These are phyloP conservation scores for Dynastes grantii DNA, from an alignment of 2,888 invertebrate species.

Conservation along the genomic window DNA sequence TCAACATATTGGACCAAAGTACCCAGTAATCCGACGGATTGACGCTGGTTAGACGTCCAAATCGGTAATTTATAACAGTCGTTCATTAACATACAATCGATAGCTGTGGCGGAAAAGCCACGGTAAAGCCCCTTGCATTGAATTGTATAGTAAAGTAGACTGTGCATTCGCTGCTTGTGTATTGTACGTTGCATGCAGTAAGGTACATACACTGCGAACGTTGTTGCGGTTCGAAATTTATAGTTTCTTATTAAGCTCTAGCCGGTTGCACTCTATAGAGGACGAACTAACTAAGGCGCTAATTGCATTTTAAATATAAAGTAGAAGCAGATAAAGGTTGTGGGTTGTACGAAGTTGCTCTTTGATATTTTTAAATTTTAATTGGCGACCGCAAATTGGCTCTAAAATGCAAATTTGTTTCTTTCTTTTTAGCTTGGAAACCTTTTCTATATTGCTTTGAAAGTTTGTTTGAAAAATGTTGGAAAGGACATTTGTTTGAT, in stretches of 20 bases:
- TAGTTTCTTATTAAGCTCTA: not conserved
- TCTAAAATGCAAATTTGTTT: no score
- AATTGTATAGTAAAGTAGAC: not conserved
- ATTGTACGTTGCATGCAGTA: no score
- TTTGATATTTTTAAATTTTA: not conserved
- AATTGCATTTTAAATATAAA: constrained; percentile 17
- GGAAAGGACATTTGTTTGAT: no score
- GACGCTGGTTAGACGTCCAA: constrained; percentile 1
- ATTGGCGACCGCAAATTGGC: no score
- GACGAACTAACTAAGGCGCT: not conserved
- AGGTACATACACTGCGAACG: not conserved
- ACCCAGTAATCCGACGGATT: constrained; percentile 4
- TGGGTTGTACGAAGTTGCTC: not conserved
- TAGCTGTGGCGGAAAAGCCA: not conserved
- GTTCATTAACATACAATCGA: constrained; percentile 18
- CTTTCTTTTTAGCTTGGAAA: no score
- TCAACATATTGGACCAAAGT: constrained; percentile 5
- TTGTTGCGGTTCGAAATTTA: not conserved
- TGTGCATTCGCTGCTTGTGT: not conserved
- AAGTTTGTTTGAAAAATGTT: no score
- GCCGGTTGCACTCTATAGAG: not conserved
- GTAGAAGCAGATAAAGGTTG: not conserved
- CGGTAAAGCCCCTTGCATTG: not conserved
- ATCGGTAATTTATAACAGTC: not conserved
- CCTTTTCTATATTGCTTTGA: no score